phyloP scores from a whole-genome alignment of 2,113 vertebrate genomes.

The Papio anubis region DNA sequence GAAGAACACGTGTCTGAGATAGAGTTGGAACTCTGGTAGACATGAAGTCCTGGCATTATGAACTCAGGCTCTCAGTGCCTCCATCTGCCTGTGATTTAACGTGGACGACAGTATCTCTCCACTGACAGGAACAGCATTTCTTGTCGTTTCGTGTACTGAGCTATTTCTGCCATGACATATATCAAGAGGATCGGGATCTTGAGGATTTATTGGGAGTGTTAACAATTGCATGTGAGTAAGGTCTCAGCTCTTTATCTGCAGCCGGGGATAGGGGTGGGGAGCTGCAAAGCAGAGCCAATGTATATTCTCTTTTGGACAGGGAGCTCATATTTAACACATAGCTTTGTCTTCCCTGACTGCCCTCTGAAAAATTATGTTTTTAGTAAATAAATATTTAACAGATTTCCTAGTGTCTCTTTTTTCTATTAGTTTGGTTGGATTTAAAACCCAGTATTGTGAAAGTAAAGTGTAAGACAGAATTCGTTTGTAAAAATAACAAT shows the following conservation, averaged over 20 bases:
- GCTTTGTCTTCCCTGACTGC: slow-evolving; percentile 54
- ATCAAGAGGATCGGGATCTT: background rate
- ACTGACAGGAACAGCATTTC: slow-evolving; percentile 17
- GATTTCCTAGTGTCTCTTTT: slow-evolving; percentile 27
- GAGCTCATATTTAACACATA: slow-evolving; percentile 59
- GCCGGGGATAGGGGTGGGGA: background rate
- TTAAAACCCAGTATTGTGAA: background rate
- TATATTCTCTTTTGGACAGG: slow-evolving; percentile 41
- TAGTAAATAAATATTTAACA: slow-evolving; percentile 74
- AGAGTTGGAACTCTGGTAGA: background rate
- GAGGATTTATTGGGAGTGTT: slow-evolving; percentile 61
- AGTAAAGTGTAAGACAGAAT: background rate
- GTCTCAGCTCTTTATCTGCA: background rate
- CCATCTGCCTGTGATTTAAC: slow-evolving; percentile 56
- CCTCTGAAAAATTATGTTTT: slow-evolving; percentile 60
- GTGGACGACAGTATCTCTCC: slow-evolving; percentile 12
- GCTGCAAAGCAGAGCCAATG: background rate
- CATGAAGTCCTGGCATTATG: background rate
- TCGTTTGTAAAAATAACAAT: slow-evolving; percentile 5
- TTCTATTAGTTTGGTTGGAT: background rate
- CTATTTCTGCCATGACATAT: slow-evolving; percentile 40
- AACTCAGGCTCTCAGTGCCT: background rate
- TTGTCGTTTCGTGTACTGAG: slow-evolving; percentile 22
- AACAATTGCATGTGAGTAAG: slow-evolving; percentile 31
- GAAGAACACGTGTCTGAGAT: background rate